These are phyloP conservation scores for Coptotermes formosanus DNA, from an alignment of 1,140 invertebrate genomes.

Conservation along the genomic window DNA sequence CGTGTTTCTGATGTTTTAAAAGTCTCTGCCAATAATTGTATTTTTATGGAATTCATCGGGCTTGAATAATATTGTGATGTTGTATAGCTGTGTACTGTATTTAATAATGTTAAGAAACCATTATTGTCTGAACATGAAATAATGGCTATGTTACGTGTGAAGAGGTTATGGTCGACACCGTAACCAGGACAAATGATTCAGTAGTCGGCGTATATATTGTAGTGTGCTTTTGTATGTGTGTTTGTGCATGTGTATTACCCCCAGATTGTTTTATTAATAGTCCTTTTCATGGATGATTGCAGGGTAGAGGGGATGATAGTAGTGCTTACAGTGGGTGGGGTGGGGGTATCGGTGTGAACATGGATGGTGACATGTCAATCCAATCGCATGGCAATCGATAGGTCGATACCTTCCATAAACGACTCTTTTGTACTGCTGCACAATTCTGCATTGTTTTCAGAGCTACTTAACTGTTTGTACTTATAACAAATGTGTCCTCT, in stretches of 20 bases:
- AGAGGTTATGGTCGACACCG: background rate
- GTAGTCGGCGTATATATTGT: background rate
- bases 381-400: background rate
- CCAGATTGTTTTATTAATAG: background rate
- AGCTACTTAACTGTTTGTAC: background rate
- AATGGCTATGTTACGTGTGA: background rate
- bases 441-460: too few relatives aligned
- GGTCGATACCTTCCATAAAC: background rate
- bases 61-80: slow-evolving; percentile 33
- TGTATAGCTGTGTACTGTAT: slow-evolving; percentile 31
- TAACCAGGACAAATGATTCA: background rate
- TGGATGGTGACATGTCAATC: too few relatives aligned
- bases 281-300: background rate
- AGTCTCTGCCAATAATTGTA: slow-evolving; percentile 35
- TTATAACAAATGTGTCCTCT: background rate
- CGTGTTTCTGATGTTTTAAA: slow-evolving; percentile 27
- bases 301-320: slow-evolving; percentile 5
- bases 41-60: slow-evolving; percentile 34
- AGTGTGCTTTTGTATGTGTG: background rate
- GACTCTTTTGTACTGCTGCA: background rate
- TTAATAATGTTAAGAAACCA: slow-evolving; percentile 30
- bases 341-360: background rate
- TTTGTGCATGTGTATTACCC: background rate
- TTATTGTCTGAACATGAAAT: background rate
- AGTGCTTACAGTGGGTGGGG: background rate